Percentiles rank a stretch among this genome's conserved stretches.
Conservation (phyloP, 2,888 invertebrate species). For the Macrosiphum euphorbiae region DNA sequence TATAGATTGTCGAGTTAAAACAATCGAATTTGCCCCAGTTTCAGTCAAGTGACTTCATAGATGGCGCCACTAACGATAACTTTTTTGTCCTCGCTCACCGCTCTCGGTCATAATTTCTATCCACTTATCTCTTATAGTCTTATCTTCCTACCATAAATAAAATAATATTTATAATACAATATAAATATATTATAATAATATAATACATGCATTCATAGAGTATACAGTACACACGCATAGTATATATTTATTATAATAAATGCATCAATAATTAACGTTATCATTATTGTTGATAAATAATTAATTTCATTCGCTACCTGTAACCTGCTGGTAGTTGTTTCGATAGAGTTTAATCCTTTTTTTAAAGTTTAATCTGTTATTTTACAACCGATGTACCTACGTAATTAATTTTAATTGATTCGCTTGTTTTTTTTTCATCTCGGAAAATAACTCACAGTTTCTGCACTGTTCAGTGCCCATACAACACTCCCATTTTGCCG, state of each 20-base stretch:
- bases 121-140: neutral
- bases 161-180: neutral
- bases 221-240: neutral
- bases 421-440: constrained; percentile 14
- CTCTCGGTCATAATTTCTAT: neutral
- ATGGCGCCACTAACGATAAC: neutral
- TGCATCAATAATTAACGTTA: constrained; percentile 1
- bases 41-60: neutral
- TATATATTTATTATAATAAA: neutral
- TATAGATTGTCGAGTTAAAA: neutral
- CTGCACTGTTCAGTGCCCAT: neutral
- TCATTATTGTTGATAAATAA: constrained; percentile 19
- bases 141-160: constrained; percentile 10
- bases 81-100: neutral
- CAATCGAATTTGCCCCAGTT: neutral
- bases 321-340: neutral
- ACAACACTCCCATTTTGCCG: neutral
- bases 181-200: neutral
- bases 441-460: neutral
- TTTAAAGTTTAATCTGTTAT: neutral
- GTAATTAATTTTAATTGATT: neutral
- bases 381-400: neutral
- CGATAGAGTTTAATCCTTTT: neutral
- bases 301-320: neutral
- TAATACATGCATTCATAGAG: neutral